phyloP scores from a whole-genome alignment of 2,888 invertebrate species.

The Oscheius sp. region DNA sequence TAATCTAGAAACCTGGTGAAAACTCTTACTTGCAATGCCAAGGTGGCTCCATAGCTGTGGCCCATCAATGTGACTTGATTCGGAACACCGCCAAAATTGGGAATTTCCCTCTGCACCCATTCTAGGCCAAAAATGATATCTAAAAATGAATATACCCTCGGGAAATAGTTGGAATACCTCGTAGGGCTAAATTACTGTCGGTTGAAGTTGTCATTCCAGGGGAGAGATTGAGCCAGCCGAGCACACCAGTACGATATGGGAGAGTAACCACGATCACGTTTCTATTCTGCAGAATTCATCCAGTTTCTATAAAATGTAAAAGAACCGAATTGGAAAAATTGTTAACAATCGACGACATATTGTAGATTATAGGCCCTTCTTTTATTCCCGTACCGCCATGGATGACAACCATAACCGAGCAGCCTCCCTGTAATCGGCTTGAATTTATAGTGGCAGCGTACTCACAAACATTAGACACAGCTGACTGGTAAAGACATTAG shows the following conservation, averaged over 20 bases:
- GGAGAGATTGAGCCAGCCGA: slow-evolving; percentile 42
- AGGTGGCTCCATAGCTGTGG: slow-evolving; percentile 34
- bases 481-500: slow-evolving; percentile 39
- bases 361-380: background rate
- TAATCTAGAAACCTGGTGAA: background rate
- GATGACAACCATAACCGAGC: slow-evolving; percentile 44
- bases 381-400: slow-evolving; percentile 39
- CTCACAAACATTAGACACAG: slow-evolving; percentile 38
- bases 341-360: background rate
- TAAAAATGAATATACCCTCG: background rate
- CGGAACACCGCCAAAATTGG: slow-evolving; percentile 37
- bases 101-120: slow-evolving; percentile 38
- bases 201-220: slow-evolving; percentile 27
- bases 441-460: background rate
- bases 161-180: background rate
- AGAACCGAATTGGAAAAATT: background rate
- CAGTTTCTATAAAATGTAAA: background rate
- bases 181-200: slow-evolving; percentile 34
- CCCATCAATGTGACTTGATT: slow-evolving; percentile 35
- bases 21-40: slow-evolving; percentile 12
- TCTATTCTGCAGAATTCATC: slow-evolving; percentile 8
- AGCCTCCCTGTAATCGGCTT: slow-evolving; percentile 38
- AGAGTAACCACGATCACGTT: slow-evolving; percentile 42
- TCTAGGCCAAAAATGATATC: slow-evolving; percentile 33
- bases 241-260: slow-evolving; percentile 39